Conservation (phyloP, 2,797 vertebrate species). For the Fistularia commersonii region DNA sequence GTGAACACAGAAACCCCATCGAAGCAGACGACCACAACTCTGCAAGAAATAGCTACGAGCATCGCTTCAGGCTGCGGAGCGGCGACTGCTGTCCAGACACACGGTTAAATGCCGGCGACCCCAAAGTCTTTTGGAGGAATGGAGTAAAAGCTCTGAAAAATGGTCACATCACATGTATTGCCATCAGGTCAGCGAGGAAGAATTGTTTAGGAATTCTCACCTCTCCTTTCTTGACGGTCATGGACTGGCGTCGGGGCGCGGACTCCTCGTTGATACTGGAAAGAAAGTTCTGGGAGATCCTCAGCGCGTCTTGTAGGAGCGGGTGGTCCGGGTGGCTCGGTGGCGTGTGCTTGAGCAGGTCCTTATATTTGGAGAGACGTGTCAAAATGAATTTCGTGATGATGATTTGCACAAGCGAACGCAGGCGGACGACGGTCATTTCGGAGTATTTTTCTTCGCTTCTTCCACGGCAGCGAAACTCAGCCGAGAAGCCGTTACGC, state of each 20-base stretch:
- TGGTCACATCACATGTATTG: no score
- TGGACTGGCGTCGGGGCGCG: conserved; percentile 90
- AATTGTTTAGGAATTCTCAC: conserved; percentile 64
- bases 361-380: conserved; percentile 65
- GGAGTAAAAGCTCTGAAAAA: background rate
- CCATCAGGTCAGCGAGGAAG: background rate
- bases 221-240: conserved; percentile 96
- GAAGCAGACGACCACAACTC: conserved; percentile 34
- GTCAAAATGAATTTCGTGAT: background rate
- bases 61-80: conserved; percentile 55
- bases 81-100: conserved; percentile 21
- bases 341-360: conserved; percentile 95
- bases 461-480: no score
- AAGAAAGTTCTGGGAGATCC: conserved; percentile 98
- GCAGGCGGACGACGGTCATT: background rate
- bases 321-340: conserved; percentile 88
- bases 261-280: conserved; percentile 98
- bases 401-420: conserved; percentile 5
- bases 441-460: no score
- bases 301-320: conserved; percentile 90
- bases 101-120: conserved; percentile 17
- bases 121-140: conserved; percentile 39
- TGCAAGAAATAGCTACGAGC: conserved; percentile 65
- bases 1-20: conserved; percentile 35
- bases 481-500: no score